phyloP scores from a whole-genome alignment of 2,888 invertebrate genomes.

The Phaedon cochleariae region DNA sequence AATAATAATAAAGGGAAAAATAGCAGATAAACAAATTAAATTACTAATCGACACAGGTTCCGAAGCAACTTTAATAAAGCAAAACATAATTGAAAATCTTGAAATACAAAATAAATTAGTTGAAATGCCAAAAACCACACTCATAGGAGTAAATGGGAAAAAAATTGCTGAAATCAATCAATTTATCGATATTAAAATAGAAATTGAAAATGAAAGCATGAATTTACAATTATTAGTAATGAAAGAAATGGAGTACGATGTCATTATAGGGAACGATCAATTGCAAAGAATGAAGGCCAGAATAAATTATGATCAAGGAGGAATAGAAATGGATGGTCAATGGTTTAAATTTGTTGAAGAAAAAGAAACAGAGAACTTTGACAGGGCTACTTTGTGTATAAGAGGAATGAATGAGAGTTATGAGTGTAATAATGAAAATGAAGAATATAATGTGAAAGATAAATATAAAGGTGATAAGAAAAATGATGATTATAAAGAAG shows the following conservation, averaged over 20 bases:
- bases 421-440: constrained; percentile 2
- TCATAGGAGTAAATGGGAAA: not conserved
- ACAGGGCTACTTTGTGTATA: no score
- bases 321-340: not conserved
- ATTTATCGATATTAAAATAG: constrained; percentile 2
- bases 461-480: no score
- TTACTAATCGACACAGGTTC: not conserved
- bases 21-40: not conserved
- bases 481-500: not conserved
- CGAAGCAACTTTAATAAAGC: not conserved
- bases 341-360: not conserved
- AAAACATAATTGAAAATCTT: not conserved
- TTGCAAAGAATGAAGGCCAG: not conserved
- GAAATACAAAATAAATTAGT: not conserved
- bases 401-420: no score
- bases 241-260: not conserved
- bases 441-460: not conserved
- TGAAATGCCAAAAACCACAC: not conserved
- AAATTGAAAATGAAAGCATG: no score
- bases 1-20: not conserved
- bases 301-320: not conserved
- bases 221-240: constrained; percentile 3
- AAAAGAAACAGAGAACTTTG: no score
- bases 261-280: not conserved
- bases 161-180: not conserved